Percentiles rank a stretch among this genome's conserved stretches.
These are phyloP conservation scores for Schizopygopsis pylzovi DNA, from an alignment of 2,797 vertebrate species.

Conservation along the genomic window DNA sequence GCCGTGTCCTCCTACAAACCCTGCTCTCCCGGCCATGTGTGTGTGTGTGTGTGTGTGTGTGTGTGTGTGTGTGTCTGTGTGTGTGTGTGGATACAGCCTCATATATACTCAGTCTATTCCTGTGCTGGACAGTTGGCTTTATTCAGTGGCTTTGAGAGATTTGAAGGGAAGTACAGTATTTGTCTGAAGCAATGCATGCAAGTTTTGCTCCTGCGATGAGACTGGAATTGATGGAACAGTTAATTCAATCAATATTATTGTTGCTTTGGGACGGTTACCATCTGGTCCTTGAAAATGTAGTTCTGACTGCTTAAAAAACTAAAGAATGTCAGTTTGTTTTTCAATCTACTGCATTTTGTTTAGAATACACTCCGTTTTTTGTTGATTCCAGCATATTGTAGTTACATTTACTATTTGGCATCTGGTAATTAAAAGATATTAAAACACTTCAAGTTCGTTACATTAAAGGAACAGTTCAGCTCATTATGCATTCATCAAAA, in stretches of 20 bases:
- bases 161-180: background rate
- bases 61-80: background rate
- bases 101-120: background rate
- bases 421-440: background rate
- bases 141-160: background rate
- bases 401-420: too few species aligned
- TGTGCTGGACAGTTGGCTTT: slow-evolving; percentile 16
- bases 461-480: background rate
- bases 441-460: background rate
- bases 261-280: background rate
- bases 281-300: background rate
- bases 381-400: background rate
- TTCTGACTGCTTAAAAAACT: background rate
- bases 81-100: background rate
- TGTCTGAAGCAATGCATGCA: slow-evolving; percentile 36
- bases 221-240: background rate
- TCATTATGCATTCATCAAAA: too few species aligned
- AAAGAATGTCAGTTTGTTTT: background rate
- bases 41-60: slow-evolving; percentile 24
- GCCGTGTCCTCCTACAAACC: slow-evolving; percentile 45
- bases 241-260: background rate
- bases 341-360: background rate
- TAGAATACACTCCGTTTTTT: background rate
- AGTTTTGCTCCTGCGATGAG: background rate
- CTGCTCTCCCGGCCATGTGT: slow-evolving; percentile 11